phyloP scores from a whole-genome alignment of 2,113 vertebrate genomes.

The Macquaria australasica region DNA sequence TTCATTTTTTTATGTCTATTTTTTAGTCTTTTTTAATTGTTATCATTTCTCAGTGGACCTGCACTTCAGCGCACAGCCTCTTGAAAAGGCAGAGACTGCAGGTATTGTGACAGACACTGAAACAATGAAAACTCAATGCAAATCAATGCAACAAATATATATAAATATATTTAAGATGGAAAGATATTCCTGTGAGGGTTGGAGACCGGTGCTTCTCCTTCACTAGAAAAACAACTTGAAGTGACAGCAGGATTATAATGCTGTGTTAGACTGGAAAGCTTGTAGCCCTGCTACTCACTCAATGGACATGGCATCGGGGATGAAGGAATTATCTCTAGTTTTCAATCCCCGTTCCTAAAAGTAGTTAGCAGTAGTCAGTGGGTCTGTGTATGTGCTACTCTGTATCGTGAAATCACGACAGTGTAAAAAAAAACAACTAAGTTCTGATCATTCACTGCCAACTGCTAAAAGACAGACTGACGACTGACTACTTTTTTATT shows the following conservation, averaged over 20 bases:
- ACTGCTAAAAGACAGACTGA: conserved; percentile 48
- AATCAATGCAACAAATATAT: conserved; percentile 93
- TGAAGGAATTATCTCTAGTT: conserved; percentile 20
- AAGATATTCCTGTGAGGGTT: conserved; percentile 72
- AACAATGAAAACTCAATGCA: conserved; percentile 91
- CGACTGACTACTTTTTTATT: conserved; percentile 65
- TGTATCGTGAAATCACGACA: conserved; percentile 41
- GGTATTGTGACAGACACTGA: conserved; percentile 87
- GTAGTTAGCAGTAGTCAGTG: conserved; percentile 51
- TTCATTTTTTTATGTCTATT: conserved; percentile 67
- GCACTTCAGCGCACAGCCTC: conserved; percentile 71
- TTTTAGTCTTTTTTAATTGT: conserved; percentile 79
- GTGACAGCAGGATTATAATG: conserved; percentile 27
- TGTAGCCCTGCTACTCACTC: conserved; percentile 36
- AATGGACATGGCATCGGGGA: conserved; percentile 21
- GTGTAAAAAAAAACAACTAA: conserved; percentile 24
- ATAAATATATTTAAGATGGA: conserved; percentile 78
- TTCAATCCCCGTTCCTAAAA: conserved; percentile 35
- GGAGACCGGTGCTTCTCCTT: conserved; percentile 80
- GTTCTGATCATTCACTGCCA: conserved; percentile 80
- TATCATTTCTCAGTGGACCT: conserved; percentile 76
- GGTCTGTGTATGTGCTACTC: conserved; percentile 34
- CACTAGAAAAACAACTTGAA: conserved; percentile 65
- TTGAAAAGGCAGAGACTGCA: conserved; percentile 64
- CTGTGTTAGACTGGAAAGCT: conserved; percentile 56